Percentiles rank a stretch among this genome's conserved stretches.
These are phyloP conservation scores for Strongylocentrotus purpuratus DNA, from an alignment of 35 echinoderm and acorn worm genomes.

Conservation along the genomic window DNA sequence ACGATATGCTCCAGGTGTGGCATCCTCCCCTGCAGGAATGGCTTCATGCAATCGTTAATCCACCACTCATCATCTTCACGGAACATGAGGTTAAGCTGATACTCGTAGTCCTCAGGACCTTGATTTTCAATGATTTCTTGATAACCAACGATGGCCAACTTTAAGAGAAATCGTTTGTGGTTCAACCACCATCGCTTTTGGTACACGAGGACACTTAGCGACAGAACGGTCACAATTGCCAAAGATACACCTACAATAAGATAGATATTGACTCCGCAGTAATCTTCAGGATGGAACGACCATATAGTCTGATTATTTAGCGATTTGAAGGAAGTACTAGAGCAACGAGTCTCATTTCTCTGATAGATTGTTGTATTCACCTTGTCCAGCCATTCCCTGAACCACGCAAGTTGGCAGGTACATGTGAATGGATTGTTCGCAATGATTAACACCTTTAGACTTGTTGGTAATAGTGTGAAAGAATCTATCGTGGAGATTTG, in stretches of 20 bases:
- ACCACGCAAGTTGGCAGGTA: conserved; percentile 7
- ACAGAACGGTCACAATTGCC: not conserved
- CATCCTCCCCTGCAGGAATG: not conserved
- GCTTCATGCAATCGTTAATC: not conserved
- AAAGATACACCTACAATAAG: not conserved
- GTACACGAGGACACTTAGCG: not conserved
- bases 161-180: not conserved
- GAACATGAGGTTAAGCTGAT: conserved; percentile 33
- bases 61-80: not conserved
- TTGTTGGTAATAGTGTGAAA: not conserved
- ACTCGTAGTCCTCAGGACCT: not conserved
- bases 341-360: not conserved
- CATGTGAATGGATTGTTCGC: not conserved
- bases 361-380: not conserved
- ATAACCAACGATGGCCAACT: not conserved
- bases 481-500: not conserved
- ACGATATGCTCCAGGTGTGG: not conserved
- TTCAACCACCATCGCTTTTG: conserved; percentile 29
- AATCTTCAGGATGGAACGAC: not conserved
- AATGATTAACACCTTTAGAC: not conserved
- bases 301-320: not conserved
- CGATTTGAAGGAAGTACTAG: not conserved
- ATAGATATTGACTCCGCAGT: not conserved
- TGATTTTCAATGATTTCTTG: conserved; percentile 3
- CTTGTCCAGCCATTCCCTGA: not conserved